Percentiles rank a stretch among this genome's conserved stretches.
Conservation (phyloP, 2,797 vertebrate species). For the Glossophaga mutica region DNA sequence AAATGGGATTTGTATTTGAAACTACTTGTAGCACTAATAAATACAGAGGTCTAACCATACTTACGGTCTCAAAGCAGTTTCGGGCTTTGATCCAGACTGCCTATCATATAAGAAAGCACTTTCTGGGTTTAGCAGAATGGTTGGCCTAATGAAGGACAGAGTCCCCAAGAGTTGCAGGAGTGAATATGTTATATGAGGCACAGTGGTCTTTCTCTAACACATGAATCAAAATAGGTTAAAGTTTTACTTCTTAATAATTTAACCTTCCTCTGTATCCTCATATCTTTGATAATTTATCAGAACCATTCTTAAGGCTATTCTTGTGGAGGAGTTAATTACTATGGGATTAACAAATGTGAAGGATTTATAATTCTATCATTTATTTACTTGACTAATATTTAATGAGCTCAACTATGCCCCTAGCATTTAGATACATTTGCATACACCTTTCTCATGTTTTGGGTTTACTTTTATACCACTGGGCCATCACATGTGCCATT, state of each 20-base stretch:
- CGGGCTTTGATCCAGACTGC: not conserved
- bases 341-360: slow-evolving; percentile 28
- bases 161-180: rapidly evolving
- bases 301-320: not conserved
- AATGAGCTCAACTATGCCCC: not conserved
- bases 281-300: not conserved
- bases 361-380: slow-evolving; percentile 15
- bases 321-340: not conserved
- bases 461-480: slow-evolving; percentile 34
- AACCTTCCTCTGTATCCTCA: not conserved
- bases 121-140: not conserved
- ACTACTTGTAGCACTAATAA: not conserved
- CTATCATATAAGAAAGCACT: not conserved
- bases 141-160: not conserved
- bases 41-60: not conserved
- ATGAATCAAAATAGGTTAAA: not conserved
- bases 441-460: not conserved
- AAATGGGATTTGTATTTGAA: not conserved
- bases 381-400: slow-evolving; percentile 42
- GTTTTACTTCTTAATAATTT: not conserved
- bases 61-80: not conserved
- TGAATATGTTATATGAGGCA: not conserved
- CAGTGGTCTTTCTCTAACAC: not conserved
- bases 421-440: slow-evolving; percentile 29
- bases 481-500: not conserved